phyloP scores from a whole-genome alignment of 1,140 invertebrate species.

The Leptinotarsa lineolata region DNA sequence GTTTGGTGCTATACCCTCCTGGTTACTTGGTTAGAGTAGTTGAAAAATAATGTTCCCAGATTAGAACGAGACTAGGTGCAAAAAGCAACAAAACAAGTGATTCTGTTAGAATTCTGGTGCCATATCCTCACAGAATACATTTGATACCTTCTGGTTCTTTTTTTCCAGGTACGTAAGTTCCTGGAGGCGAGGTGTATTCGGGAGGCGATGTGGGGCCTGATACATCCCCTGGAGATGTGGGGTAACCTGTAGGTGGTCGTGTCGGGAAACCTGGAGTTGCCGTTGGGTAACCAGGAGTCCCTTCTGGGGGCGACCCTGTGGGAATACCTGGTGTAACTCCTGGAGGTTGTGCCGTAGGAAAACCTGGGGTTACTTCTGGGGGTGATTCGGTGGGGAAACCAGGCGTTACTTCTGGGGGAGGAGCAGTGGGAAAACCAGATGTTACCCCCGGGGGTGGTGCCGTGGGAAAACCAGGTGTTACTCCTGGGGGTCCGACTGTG shows the following conservation, averaged over 20 bases:
- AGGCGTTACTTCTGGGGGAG: slow-evolving; percentile 16
- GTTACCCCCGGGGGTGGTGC: slow-evolving; percentile 11
- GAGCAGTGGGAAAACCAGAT: slow-evolving; percentile 15
- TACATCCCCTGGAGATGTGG: slow-evolving; percentile 6
- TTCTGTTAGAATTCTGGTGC: no score
- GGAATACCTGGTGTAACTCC: slow-evolving; percentile 26
- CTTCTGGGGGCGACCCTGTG: slow-evolving; percentile 14
- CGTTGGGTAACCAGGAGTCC: background rate
- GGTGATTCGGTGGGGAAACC: slow-evolving; percentile 11
- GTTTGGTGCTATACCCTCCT: no score
- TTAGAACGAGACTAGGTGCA: no score
- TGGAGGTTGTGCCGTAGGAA: slow-evolving; percentile 35
- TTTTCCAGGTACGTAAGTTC: slow-evolving; percentile 36
- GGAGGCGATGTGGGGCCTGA: no score
- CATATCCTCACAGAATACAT: background rate
- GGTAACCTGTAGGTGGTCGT: background rate
- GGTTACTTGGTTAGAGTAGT: no score
- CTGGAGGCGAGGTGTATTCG: slow-evolving; percentile 32
- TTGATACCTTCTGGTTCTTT: slow-evolving; percentile 35
- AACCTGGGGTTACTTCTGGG: slow-evolving; percentile 28
- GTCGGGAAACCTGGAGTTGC: slow-evolving; percentile 13
- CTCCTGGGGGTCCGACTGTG: background rate
- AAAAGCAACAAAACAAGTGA: no score
- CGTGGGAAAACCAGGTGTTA: slow-evolving; percentile 13
- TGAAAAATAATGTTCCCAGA: no score